Evolutionary conservation across 2,113 vertebrate genomes (phyloP).

Genomic region (Aramus guarauna): DNA sequence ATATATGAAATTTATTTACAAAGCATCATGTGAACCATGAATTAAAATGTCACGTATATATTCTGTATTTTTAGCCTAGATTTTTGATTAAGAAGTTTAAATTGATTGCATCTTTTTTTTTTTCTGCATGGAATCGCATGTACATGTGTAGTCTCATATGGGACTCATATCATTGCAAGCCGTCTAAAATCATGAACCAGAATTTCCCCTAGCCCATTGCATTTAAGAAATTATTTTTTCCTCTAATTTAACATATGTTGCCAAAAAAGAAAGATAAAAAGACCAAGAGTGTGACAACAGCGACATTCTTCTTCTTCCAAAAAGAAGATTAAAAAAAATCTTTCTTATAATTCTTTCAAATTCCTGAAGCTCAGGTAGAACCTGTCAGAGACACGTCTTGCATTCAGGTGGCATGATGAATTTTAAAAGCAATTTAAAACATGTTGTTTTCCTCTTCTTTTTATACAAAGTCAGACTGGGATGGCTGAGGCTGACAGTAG

Average conservation of each 20-base stretch:
- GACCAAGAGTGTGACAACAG: not conserved
- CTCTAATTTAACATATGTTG: not conserved
- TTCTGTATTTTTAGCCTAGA: not conserved
- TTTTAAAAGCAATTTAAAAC: not conserved
- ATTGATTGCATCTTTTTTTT: not conserved
- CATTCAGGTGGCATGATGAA: not conserved
- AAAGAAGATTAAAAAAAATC: not conserved
- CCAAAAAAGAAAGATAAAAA: not conserved
- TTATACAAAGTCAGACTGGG: not conserved
- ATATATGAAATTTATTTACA: not conserved
- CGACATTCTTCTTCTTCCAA: not conserved
- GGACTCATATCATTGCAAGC: not conserved
- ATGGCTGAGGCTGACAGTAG: not conserved
- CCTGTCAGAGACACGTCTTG: not conserved
- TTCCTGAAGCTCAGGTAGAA: not conserved
- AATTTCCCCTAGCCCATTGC: not conserved
- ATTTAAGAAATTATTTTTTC: not conserved
- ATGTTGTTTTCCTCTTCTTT: not conserved
- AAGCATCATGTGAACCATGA: not conserved
- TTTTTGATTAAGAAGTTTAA: not conserved
- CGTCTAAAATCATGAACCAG: not conserved
- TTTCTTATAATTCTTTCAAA: not conserved
- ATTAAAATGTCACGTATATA: fast-evolving
- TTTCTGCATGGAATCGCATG: not conserved
- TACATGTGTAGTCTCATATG: not conserved